Evolutionary conservation across 2,888 invertebrate species (phyloP).

Genomic region (Phymatocera aterrima): DNA sequence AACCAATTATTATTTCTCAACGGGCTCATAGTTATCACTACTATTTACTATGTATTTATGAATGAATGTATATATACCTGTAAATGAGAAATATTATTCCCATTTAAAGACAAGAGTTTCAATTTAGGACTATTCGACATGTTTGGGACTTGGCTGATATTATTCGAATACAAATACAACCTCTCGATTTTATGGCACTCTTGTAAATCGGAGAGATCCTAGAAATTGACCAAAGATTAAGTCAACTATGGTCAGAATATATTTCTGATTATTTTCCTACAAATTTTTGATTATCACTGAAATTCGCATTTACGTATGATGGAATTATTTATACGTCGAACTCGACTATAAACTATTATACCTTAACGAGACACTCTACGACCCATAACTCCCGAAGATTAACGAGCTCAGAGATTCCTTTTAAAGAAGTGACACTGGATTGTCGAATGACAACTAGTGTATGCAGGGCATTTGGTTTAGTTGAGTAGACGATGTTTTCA

Average conservation of each 20-base stretch:
- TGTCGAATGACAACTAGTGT: conserved; percentile 59
- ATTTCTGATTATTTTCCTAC: background rate
- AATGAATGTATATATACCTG: conserved; percentile 47
- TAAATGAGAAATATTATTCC: conserved; percentile 54
- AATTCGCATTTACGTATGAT: no score
- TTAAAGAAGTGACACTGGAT: conserved; percentile 49
- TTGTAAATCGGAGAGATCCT: conserved; percentile 54
- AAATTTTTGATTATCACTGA: no score
- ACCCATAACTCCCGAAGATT: conserved; percentile 60
- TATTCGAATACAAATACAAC: conserved; percentile 59
- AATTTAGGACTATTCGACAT: conserved; percentile 49
- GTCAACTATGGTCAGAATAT: background rate
- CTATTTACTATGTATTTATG: background rate
- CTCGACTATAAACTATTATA: conserved; percentile 36
- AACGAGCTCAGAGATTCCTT: conserved; percentile 52
- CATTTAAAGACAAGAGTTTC: conserved; percentile 54
- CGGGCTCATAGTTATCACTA: no score
- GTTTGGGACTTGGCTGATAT: conserved; percentile 54
- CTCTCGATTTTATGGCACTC: conserved; percentile 52
- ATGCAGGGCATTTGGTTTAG: conserved; percentile 50
- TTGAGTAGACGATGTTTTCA: conserved; percentile 33
- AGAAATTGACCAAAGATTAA: background rate
- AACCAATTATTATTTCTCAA: no score
- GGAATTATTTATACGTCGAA: no score
- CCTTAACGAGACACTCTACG: conserved; percentile 58